Conservation (phyloP, 2,888 invertebrate species). For the Mythimna loreyi region DNA sequence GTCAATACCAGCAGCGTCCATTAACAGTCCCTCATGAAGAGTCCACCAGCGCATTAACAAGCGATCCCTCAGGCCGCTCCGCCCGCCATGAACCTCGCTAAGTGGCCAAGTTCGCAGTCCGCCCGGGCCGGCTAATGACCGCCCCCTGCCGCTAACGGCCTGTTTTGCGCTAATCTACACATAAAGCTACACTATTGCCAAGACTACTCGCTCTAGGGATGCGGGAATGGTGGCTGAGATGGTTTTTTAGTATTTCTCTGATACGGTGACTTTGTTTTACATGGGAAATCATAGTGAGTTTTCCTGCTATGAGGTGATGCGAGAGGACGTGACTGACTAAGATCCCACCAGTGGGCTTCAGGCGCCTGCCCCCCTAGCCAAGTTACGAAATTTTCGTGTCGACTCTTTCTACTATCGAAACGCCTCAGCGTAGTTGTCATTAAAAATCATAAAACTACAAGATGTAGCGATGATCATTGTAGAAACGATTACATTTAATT, state of each 20-base stretch:
- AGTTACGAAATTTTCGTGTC: too few relatives aligned
- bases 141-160: constrained; percentile 57
- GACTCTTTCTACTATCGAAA: too few relatives aligned
- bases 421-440: too few relatives aligned
- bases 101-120: constrained; percentile 56
- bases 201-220: constrained; percentile 35
- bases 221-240: neutral
- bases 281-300: too few relatives aligned
- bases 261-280: neutral
- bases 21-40: constrained; percentile 25
- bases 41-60: constrained; percentile 1
- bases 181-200: constrained; percentile 50
- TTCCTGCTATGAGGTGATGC: too few relatives aligned
- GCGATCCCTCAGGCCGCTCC: neutral
- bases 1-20: neutral
- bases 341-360: too few relatives aligned
- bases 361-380: too few relatives aligned
- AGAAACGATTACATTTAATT: too few relatives aligned
- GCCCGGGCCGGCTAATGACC: constrained; percentile 55
- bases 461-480: too few relatives aligned
- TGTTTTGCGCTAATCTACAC: constrained; percentile 55
- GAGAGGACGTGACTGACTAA: too few relatives aligned
- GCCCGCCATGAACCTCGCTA: constrained; percentile 45
- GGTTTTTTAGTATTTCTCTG: neutral
- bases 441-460: too few relatives aligned